A percentile compares a stretch with the other conserved stretches of the same genome.
Evolutionary conservation across 1,140 invertebrate species (phyloP).

Genomic region (Drosophila ananassae): DNA sequence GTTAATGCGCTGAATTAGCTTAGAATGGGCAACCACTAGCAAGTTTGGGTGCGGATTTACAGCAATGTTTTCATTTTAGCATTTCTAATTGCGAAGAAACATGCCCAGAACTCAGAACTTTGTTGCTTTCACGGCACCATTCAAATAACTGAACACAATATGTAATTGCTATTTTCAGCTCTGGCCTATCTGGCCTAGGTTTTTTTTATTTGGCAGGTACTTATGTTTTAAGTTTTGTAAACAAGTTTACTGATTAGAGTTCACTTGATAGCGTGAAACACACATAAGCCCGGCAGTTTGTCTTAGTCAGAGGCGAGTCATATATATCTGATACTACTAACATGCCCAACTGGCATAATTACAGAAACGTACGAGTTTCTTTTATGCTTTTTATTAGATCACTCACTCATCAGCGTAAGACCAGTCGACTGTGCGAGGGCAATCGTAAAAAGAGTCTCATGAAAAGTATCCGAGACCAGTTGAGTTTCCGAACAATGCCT

Average conservation of each 20-base stretch:
- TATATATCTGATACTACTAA: slow-evolving; percentile 23
- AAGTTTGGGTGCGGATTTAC: slow-evolving; percentile 25
- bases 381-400: neutral
- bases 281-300: slow-evolving; percentile 31
- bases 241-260: slow-evolving; percentile 59
- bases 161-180: slow-evolving; percentile 71
- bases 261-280: slow-evolving; percentile 12
- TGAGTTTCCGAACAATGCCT: slow-evolving; percentile 12
- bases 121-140: slow-evolving; percentile 7
- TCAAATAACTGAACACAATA: slow-evolving; percentile 27
- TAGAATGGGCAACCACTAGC: slow-evolving; percentile 55
- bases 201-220: slow-evolving; percentile 43
- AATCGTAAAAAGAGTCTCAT: slow-evolving; percentile 29
- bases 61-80: slow-evolving; percentile 38
- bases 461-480: slow-evolving; percentile 35
- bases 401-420: slow-evolving; percentile 19
- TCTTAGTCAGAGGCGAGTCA: slow-evolving; percentile 33
- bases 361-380: slow-evolving; percentile 8
- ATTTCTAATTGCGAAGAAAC: slow-evolving; percentile 55
- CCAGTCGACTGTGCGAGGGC: slow-evolving; percentile 46
- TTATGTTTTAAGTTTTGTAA: slow-evolving; percentile 65
- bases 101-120: slow-evolving; percentile 20
- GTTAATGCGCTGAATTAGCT: slow-evolving; percentile 76
- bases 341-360: slow-evolving; percentile 24
- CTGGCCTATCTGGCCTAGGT: slow-evolving; percentile 23